Base-by-base conservation (phyloP, 1,140 invertebrate genomes). In the Capitella teleta region DNA sequence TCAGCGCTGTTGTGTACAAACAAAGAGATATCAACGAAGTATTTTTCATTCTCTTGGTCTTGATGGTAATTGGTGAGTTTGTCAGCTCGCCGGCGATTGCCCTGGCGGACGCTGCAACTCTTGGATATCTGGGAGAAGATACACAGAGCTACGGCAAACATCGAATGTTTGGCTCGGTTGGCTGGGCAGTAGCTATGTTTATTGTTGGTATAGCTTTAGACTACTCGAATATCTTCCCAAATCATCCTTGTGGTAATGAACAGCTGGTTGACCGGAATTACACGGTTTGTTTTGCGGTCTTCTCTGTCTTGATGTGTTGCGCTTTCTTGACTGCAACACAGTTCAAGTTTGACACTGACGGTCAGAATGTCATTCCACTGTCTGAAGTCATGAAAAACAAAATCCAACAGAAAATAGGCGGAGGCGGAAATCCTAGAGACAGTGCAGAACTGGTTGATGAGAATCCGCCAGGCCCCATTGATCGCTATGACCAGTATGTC, bases 151-250 rank as follows among this genome's bases (percentile, higher is more conserved):
- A 98, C 66, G 93, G 93, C 0, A 85, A 92, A 56, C 93, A 98
- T 71, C 80, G 94, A 57, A 96, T 99, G 89, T 98, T 97, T 66
- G 95, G 95, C 0, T 97, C 92, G 25, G 74, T 97, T 40, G 95
- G 95, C 19, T 97, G 93, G 94, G 94, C 89, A 25, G 72, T 98
- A 51, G 86, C 93, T 10, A 98, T 98, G 94, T 97, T 98, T 68
- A 86, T 98, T 64, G 89, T 98, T 38, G 94, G 94, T 30, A 61
- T 74, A 40, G 93, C 89, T n/a, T 74, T 98, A 34, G 95, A 98
- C 74, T 90, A 96, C 65, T 94, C 92, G 0, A 66, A 95, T 79
- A 55, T 84, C 77, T 61, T 98, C 86, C 75, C 86, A 79, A 66
- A 75, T 48, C 77, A 78, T 58, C 92, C 92, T 0, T 98, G 94